Conservation (phyloP, 1,140 invertebrate genomes). For the Aplysia californica region DNA sequence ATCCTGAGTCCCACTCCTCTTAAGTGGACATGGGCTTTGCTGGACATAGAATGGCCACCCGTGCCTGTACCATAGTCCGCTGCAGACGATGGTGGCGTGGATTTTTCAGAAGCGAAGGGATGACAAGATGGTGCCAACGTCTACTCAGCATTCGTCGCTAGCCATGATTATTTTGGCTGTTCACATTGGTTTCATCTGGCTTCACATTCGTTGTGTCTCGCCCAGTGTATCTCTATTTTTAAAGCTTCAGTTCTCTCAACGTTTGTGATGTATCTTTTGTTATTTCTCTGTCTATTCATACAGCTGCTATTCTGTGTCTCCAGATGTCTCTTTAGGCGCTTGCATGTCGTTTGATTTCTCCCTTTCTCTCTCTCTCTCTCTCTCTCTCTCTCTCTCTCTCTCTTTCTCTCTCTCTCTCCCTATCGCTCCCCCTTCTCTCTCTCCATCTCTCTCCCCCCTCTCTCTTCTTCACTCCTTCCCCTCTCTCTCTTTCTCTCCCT, state of each 20-base stretch:
- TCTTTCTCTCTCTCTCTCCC: not conserved
- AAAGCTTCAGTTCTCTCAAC: not conserved
- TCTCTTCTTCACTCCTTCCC: not conserved
- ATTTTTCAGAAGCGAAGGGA: not conserved
- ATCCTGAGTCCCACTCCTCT: too few species aligned
- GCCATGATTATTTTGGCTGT: too few species aligned
- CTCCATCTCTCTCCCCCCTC: not conserved
- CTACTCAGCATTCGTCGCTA: too few species aligned
- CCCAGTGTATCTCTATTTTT: not conserved
- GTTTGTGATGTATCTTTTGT: not conserved
- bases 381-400: conserved; percentile 1
- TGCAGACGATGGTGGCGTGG: not conserved
- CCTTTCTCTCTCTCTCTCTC: not conserved
- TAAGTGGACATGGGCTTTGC: too few species aligned
- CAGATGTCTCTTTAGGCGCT: not conserved
- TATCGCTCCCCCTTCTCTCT: not conserved
- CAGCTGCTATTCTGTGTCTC: too few species aligned
- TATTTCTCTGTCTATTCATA: too few species aligned
- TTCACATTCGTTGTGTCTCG: too few species aligned
- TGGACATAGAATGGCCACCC: too few species aligned
- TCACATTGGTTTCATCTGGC: not conserved
- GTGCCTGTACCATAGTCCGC: too few species aligned
- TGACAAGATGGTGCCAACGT: not conserved
- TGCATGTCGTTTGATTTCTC: not conserved
- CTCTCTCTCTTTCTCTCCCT: not conserved